Conservation (phyloP, 2,888 invertebrate species). For the Tortricodes alternella region DNA sequence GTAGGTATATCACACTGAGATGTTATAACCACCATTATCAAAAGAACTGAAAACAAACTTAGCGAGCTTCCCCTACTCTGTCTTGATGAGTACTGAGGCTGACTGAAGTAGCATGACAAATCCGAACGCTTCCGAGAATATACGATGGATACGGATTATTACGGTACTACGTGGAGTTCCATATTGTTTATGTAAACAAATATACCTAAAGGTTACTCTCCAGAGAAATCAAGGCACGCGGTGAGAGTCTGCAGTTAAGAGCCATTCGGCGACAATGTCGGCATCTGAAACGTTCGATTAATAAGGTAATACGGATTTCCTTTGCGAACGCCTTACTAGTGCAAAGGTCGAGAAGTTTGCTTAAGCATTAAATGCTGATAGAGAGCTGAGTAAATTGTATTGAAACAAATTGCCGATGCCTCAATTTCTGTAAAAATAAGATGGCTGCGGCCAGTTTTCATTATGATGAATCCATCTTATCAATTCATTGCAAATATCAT, state of each 20-base stretch:
- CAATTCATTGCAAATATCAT: not conserved
- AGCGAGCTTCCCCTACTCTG: too few relatives aligned
- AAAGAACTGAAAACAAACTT: too few relatives aligned
- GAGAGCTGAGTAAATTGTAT: constrained; percentile 15
- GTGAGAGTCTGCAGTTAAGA: constrained; percentile 9
- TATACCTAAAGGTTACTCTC: constrained; percentile 8
- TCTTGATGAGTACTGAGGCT: too few relatives aligned
- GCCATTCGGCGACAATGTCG: constrained; percentile 10
- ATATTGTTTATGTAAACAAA: constrained; percentile 4
- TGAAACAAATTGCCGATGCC: constrained; percentile 3
- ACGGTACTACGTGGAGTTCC: constrained; percentile 14
- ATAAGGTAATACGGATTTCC: constrained; percentile 15
- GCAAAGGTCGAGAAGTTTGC: not conserved
- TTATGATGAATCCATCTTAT: not conserved
- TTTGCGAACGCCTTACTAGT: constrained; percentile 1
- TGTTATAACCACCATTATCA: too few relatives aligned
- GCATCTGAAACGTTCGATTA: constrained; percentile 19
- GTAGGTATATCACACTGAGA: too few relatives aligned
- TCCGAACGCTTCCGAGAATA: too few relatives aligned
- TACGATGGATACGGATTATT: too few relatives aligned
- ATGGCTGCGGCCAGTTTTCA: not conserved
- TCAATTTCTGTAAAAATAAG: not conserved
- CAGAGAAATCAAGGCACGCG: constrained; percentile 26
- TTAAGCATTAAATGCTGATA: not conserved
- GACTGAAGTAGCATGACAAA: too few relatives aligned